A percentile compares a stretch with the other conserved stretches of the same genome.
Conservation (phyloP, 1,140 invertebrate species). For the Drosophila nigromelanica region DNA sequence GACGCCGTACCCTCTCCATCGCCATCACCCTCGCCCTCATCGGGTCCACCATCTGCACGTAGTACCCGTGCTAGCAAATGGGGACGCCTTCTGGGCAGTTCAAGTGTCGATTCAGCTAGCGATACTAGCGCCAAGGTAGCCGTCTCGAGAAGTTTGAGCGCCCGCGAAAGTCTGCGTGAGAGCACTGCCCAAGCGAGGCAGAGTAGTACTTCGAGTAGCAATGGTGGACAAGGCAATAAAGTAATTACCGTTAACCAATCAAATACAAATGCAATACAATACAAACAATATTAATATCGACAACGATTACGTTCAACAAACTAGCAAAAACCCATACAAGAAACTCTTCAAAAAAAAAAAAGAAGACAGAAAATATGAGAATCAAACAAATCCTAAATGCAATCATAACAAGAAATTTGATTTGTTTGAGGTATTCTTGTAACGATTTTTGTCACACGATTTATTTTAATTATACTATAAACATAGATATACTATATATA, state of each 20-base stretch:
- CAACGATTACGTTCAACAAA: neutral
- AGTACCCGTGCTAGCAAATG: slow-evolving; percentile 88
- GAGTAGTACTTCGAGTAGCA: slow-evolving; percentile 85
- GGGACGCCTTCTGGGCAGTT: slow-evolving; percentile 91
- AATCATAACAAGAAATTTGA: slow-evolving; percentile 27
- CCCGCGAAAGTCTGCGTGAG: slow-evolving; percentile 87
- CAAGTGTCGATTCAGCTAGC: slow-evolving; percentile 87
- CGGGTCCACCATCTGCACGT: slow-evolving; percentile 84
- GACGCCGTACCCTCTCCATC: slow-evolving; percentile 85
- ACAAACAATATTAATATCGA: slow-evolving; percentile 24
- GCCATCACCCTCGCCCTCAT: slow-evolving; percentile 86
- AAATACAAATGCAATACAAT: slow-evolving; percentile 26
- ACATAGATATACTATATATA: slow-evolving; percentile 22
- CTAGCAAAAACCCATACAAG: slow-evolving; percentile 31
- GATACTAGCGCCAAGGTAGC: slow-evolving; percentile 85
- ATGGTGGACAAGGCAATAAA: slow-evolving; percentile 87
- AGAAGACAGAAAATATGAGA: neutral
- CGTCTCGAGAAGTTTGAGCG: slow-evolving; percentile 89
- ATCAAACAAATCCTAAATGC: neutral
- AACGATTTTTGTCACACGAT: slow-evolving; percentile 33
- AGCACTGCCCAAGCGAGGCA: slow-evolving; percentile 84
- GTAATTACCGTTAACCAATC: slow-evolving; percentile 83
- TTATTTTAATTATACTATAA: slow-evolving; percentile 21
- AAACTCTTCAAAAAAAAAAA: slow-evolving; percentile 11
- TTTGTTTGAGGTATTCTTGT: slow-evolving; percentile 22